A percentile compares a stretch with the other conserved stretches of the same genome.
These are phyloP conservation scores for Tympanuchus pallidicinctus DNA, from an alignment of 2,113 vertebrate genomes.

Conservation along the genomic window DNA sequence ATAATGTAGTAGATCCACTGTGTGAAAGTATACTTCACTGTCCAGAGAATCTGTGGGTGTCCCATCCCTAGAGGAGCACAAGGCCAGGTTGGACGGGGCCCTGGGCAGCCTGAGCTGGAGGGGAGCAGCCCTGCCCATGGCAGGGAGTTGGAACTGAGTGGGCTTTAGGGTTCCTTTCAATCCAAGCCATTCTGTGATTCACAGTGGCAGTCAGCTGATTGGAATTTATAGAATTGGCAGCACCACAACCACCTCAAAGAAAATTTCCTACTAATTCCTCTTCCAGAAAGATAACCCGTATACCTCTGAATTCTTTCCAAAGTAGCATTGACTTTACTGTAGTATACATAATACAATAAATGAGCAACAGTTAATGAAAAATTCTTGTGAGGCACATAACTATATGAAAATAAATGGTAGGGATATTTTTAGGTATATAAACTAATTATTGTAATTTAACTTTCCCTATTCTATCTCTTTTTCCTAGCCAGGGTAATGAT, in stretches of 20 bases:
- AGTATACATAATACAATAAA: background rate
- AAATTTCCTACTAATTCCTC: background rate
- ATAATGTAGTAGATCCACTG: background rate
- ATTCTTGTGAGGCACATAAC: conserved; percentile 20
- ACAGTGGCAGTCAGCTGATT: background rate
- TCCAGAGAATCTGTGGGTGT: background rate
- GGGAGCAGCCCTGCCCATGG: background rate
- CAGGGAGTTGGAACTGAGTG: background rate
- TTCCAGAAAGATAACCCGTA: background rate
- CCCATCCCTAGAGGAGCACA: background rate
- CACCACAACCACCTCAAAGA: background rate
- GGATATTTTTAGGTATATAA: conserved; percentile 62
- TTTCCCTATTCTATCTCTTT: conserved; percentile 44
- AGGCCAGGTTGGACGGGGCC: background rate
- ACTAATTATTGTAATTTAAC: conserved; percentile 68
- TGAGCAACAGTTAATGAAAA: conserved; percentile 49
- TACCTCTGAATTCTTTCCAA: background rate
- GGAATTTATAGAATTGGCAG: background rate
- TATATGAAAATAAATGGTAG: conserved; percentile 18
- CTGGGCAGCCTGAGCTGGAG: background rate
- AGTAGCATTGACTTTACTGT: background rate
- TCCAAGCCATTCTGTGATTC: background rate
- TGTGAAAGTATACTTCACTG: background rate
- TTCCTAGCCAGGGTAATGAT: conserved; percentile 54
- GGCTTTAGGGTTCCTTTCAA: background rate